Evolutionary conservation across 2,113 vertebrate species (phyloP).

Genomic region (Motacilla alba): DNA sequence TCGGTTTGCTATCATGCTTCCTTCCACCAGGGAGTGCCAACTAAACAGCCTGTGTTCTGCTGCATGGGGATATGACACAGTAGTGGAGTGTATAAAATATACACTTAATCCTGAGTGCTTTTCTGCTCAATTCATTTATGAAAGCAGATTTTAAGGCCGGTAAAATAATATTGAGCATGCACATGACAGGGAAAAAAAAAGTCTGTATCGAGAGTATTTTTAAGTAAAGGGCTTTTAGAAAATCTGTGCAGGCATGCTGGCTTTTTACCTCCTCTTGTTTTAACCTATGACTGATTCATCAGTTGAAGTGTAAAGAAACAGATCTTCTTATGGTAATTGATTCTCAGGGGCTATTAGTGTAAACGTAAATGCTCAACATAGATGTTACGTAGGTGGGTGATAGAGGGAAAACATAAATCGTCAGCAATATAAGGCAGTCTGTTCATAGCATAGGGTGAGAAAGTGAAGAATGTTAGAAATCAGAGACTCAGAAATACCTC

Average conservation of each 20-base stretch:
- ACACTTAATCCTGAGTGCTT: background rate
- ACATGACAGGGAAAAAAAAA: background rate
- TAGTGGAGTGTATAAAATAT: background rate
- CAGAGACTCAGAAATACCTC: constrained; percentile 3
- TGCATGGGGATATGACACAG: background rate
- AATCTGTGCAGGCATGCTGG: constrained; percentile 41
- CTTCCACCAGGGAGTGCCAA: constrained; percentile 58
- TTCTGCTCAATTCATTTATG: background rate
- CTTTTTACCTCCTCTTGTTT: constrained; percentile 53
- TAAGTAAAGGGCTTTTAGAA: constrained; percentile 52
- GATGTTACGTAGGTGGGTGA: constrained; percentile 48
- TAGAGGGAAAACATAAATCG: constrained; percentile 35
- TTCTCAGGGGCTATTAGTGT: constrained; percentile 54
- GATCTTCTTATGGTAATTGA: constrained; percentile 51
- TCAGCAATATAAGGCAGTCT: constrained; percentile 17
- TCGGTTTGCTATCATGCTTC: background rate
- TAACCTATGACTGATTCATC: constrained; percentile 69
- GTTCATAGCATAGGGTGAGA: constrained; percentile 16
- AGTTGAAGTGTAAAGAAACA: constrained; percentile 58
- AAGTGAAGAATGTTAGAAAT: constrained; percentile 10
- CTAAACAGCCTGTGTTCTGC: background rate
- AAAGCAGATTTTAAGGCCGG: constrained; percentile 16
- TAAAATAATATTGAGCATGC: constrained; percentile 38
- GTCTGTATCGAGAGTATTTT: constrained; percentile 46
- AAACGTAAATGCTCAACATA: constrained; percentile 59